phyloP scores from a whole-genome alignment of 2,113 vertebrate species.

The Origma solitaria region DNA sequence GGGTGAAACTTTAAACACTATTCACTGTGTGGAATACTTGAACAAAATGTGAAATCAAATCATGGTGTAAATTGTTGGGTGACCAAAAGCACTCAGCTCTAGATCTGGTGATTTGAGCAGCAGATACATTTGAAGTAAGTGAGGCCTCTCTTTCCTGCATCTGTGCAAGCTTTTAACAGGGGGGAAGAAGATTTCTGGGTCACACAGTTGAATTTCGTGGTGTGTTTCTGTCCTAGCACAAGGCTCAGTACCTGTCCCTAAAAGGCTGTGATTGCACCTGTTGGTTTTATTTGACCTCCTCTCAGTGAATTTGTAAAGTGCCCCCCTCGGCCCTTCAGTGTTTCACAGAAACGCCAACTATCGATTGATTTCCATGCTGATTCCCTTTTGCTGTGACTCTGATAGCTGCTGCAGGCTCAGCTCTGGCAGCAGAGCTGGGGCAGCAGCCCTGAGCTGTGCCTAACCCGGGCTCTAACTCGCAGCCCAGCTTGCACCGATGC shows the following conservation, averaged over 20 bases:
- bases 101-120: background rate
- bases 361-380: background rate
- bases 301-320: background rate
- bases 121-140: background rate
- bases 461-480: accelerated
- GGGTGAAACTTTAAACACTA: background rate
- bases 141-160: background rate
- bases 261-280: background rate
- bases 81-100: background rate
- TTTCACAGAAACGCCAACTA: background rate
- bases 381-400: background rate
- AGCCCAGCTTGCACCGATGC: background rate
- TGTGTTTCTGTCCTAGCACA: background rate
- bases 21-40: background rate
- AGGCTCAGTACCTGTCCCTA: background rate
- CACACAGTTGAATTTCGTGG: background rate
- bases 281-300: background rate
- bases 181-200: background rate
- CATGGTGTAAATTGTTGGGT: background rate
- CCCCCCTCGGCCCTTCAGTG: background rate
- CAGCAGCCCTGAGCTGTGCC: background rate
- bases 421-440: background rate
- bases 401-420: background rate
- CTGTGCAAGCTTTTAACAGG: background rate
- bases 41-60: background rate